Base-by-base conservation (phyloP, 1,140 invertebrate species). In the Cataglyphis hispanica region DNA sequence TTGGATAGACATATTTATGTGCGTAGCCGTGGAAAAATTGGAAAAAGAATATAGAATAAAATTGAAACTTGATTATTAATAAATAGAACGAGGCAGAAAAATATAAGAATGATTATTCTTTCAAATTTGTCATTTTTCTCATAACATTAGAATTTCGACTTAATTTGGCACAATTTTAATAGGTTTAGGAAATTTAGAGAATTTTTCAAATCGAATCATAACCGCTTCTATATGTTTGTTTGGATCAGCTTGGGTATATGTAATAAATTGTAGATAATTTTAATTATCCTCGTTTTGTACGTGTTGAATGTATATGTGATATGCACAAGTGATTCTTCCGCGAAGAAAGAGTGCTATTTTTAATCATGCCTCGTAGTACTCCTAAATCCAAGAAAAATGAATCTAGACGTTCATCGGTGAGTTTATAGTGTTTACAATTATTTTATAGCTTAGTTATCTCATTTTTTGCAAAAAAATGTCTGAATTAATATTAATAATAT, bases 331-430 rank as follows among this genome's bases (percentile, higher is more conserved):
- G 6, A 50, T 16, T 50, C 13, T 69, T 27, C n/a, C 10, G 19
- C 7, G 0, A 70, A 2, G 25, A 1, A 4, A 25, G 5, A 53
- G 25, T 27, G 34, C 50, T 69, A 50, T 70, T 43, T 40, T 46
- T 34, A 66, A 74, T 27, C 19, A 63, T 60, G 6, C 78, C 16
- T 16, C 34, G 4, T n/a, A 91, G 88, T 90, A 8, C 27, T 75
- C 69, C 75, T 1, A 88, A 53, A 88, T 60, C 53, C 50, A 64
- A 19, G 22, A 76, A 46, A 72, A 89, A 31, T 8, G 63, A 56
- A 11, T 90, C 84, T 7, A 89, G 90, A 60, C 66, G 90, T 6
- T 91, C 88, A 46, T 91, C 90, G 22, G 90, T 91, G 80, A 89
- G 87, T 91, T 61, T 61, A 11, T 40, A 37, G 0, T 50, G 13